These are phyloP conservation scores for Nymphalis urticae DNA, from an alignment of 2,888 invertebrate species.

Conservation along the genomic window DNA sequence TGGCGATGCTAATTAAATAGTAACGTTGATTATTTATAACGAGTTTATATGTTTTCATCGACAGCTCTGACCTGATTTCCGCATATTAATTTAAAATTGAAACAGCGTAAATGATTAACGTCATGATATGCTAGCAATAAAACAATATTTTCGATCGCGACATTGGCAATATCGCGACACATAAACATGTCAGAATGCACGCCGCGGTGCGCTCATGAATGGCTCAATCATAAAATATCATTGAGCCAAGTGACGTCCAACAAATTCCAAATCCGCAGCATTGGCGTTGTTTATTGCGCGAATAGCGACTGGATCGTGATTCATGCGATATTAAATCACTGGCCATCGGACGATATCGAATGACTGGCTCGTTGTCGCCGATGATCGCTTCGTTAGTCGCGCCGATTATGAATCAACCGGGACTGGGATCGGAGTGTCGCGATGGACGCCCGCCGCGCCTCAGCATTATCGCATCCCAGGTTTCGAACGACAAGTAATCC, in stretches of 20 bases:
- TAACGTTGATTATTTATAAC: neutral
- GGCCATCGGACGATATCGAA: constrained; percentile 26
- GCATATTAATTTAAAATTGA: constrained; percentile 11
- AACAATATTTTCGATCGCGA: constrained; percentile 12
- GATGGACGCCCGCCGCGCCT: neutral
- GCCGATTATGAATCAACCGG: constrained; percentile 18
- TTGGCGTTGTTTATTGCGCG: constrained; percentile 33
- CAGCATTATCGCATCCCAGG: too few relatives aligned
- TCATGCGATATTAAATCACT: constrained; percentile 33
- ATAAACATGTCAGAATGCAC: constrained; percentile 10
- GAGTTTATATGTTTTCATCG: constrained; percentile 3
- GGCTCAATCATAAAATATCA: constrained; percentile 42
- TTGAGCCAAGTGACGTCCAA: constrained; percentile 34
- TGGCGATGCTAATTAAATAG: neutral
- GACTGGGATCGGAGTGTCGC: neutral
- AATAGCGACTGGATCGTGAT: constrained; percentile 25
- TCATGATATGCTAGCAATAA: constrained; percentile 1
- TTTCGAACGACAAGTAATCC: neutral
- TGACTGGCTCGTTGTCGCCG: constrained; percentile 25
- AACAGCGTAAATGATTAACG: constrained; percentile 13
- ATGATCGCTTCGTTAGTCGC: constrained; percentile 28
- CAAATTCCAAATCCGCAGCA: constrained; percentile 34
- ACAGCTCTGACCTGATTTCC: constrained; percentile 4
- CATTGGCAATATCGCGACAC: constrained; percentile 9
- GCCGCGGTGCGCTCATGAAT: constrained; percentile 13